Evolutionary conservation across 2,797 vertebrate species (phyloP).

Genomic region (Mormyrops boulengeri): DNA sequence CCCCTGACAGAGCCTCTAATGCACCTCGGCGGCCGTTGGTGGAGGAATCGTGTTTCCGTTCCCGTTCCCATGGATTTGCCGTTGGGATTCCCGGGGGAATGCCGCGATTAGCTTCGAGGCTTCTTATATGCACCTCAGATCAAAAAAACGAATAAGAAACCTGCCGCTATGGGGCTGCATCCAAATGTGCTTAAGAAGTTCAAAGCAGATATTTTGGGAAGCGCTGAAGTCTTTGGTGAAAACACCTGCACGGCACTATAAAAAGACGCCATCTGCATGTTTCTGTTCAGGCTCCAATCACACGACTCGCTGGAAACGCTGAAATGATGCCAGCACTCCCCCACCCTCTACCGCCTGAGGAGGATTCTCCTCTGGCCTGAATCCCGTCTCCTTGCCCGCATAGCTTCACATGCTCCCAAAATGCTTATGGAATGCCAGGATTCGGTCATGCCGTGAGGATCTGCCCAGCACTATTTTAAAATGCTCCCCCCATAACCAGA

Average conservation of each 20-base stretch:
- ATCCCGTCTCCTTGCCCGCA: neutral
- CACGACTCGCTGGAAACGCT: neutral
- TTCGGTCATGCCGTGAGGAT: neutral
- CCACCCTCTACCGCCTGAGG: neutral
- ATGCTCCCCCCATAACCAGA: neutral
- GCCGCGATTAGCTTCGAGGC: neutral
- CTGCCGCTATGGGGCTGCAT: neutral
- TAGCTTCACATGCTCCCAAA: neutral
- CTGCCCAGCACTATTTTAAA: neutral
- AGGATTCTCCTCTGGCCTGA: neutral
- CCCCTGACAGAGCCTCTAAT: neutral
- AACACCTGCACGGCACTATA: neutral
- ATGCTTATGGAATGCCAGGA: neutral
- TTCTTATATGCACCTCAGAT: neutral
- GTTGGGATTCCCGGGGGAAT: neutral
- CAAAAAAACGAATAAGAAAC: neutral
- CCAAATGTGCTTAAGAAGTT: neutral
- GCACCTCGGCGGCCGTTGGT: neutral
- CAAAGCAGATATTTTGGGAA: neutral
- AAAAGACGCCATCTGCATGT: neutral
- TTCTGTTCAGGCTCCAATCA: neutral
- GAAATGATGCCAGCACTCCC: neutral
- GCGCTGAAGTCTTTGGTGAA: neutral
- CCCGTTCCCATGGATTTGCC: neutral
- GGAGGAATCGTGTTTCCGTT: too few species aligned